Conservation (phyloP, 2,113 vertebrate species). For the Equus quagga region DNA sequence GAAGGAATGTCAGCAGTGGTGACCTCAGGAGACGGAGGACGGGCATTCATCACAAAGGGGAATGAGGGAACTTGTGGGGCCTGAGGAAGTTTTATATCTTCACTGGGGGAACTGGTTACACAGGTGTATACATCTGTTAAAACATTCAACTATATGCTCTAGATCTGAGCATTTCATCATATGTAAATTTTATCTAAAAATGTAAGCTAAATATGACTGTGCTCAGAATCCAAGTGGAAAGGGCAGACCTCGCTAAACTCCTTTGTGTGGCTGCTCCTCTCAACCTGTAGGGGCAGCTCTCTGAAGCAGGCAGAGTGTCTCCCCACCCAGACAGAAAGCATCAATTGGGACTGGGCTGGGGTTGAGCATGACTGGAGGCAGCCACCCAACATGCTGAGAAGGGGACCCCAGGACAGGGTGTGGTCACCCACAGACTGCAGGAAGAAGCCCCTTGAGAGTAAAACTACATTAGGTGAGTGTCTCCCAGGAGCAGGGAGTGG, state of each 20-base stretch:
- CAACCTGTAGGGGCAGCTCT: background rate
- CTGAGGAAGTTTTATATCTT: background rate
- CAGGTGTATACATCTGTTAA: background rate
- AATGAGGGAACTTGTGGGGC: background rate
- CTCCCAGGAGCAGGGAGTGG: background rate
- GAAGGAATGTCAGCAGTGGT: background rate
- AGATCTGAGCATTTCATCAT: background rate
- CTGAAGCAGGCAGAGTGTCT: background rate
- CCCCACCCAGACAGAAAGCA: background rate
- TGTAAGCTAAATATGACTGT: background rate
- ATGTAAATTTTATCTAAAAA: constrained; percentile 2
- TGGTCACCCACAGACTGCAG: background rate
- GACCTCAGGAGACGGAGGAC: background rate
- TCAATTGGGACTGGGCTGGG: too few relatives aligned
- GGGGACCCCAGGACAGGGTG: background rate
- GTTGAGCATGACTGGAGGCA: background rate
- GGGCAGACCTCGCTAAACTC: background rate
- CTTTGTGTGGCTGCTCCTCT: background rate
- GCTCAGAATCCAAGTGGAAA: background rate
- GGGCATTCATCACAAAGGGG: background rate
- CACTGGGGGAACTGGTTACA: background rate
- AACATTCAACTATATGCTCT: background rate
- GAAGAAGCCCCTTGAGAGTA: background rate
- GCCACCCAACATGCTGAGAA: background rate
- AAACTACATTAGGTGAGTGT: background rate